Percentiles rank a stretch among this genome's conserved stretches.
Evolutionary conservation across 2,113 vertebrate species (phyloP).

Genomic region (Poeciliopsis occidentalis): DNA sequence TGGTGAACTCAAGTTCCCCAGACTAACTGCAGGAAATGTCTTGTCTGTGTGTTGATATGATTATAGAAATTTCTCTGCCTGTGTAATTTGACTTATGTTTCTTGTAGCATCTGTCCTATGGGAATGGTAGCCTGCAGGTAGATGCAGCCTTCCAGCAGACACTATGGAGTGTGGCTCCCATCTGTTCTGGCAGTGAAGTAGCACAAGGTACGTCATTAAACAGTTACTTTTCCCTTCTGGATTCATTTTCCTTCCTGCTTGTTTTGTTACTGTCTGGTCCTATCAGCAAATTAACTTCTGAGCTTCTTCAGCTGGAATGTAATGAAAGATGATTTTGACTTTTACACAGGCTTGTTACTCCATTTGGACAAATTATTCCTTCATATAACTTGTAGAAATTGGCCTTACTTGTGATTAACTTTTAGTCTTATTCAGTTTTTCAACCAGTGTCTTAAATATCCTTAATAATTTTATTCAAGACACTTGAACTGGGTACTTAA

Average conservation of each 20-base stretch:
- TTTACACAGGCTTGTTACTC: background rate
- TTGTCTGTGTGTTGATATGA: background rate
- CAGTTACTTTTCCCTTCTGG: background rate
- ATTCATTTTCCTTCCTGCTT: background rate
- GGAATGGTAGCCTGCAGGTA: conserved; percentile 88
- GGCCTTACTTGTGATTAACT: no score
- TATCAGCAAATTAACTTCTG: background rate
- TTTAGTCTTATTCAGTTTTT: no score
- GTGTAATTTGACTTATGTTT: background rate
- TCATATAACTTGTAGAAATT: no score
- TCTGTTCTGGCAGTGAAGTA: conserved; percentile 95
- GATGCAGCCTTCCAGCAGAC: conserved; percentile 98
- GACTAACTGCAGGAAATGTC: background rate
- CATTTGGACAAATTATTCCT: background rate
- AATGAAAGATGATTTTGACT: background rate
- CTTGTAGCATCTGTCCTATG: conserved; percentile 91
- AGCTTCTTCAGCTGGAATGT: background rate
- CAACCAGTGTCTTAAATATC: no score
- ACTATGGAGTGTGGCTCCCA: conserved; percentile 94
- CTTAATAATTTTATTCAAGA: no score
- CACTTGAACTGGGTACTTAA: no score
- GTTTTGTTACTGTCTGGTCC: background rate
- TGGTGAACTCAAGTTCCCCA: background rate
- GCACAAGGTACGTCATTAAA: conserved; percentile 86
- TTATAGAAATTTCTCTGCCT: background rate